A percentile compares a stretch with the other conserved stretches of the same genome.
phyloP scores from a whole-genome alignment of 2,888 invertebrate species.

The Sphaerophoria taeniata region DNA sequence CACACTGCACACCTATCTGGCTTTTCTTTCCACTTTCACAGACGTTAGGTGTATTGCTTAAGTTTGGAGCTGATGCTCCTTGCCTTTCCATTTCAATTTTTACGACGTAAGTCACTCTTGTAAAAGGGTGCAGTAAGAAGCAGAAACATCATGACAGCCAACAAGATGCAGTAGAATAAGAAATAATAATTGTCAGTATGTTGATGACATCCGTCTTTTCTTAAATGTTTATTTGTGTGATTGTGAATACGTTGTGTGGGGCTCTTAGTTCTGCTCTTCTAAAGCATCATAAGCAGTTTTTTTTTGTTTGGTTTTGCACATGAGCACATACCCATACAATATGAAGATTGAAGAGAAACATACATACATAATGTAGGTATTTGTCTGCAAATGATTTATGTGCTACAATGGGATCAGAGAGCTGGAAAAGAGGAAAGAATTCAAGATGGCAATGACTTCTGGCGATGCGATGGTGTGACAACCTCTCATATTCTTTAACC shows the following conservation, averaged over 20 bases:
- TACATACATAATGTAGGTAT: background rate
- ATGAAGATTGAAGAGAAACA: background rate
- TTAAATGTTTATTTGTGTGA: background rate
- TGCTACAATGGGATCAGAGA: conserved; percentile 64
- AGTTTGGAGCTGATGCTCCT: conserved; percentile 52
- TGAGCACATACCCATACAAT: background rate
- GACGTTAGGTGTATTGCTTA: conserved; percentile 30
- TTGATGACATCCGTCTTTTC: conserved; percentile 70
- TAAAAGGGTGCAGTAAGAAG: conserved; percentile 50
- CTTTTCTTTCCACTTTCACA: conserved; percentile 55
- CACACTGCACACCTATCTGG: conserved; percentile 58
- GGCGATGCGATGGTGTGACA: conserved; percentile 53
- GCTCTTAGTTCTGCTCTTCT: conserved; percentile 59
- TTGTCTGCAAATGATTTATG: conserved; percentile 56
- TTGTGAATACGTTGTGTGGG: conserved; percentile 29
- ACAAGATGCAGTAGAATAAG: conserved; percentile 62
- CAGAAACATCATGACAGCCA: conserved; percentile 22
- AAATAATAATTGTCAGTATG: conserved; percentile 74
- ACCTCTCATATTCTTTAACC: background rate
- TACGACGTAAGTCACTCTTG: conserved; percentile 61
- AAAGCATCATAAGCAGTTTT: conserved; percentile 68
- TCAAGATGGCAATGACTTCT: conserved; percentile 71
- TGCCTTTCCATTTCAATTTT: conserved; percentile 58
- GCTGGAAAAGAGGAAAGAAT: conserved; percentile 55
- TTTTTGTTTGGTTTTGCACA: conserved; percentile 38